phyloP scores from a whole-genome alignment of 2,888 invertebrate genomes.

The Cecidostiba fungosa region DNA sequence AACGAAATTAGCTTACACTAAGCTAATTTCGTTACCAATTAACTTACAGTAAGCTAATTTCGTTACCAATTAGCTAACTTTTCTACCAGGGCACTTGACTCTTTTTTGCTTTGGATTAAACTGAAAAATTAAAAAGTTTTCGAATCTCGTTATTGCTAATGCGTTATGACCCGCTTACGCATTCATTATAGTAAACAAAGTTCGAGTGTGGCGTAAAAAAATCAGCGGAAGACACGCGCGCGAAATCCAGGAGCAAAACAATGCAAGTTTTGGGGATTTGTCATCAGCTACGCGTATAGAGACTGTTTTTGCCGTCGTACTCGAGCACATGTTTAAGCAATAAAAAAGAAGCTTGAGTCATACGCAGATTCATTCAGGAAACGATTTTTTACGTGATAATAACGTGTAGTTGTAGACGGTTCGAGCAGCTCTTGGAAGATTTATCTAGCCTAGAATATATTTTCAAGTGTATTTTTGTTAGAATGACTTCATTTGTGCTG shows the following conservation, averaged over 20 bases:
- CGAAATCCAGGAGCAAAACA: neutral
- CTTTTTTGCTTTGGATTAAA: neutral
- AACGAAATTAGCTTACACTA: no score
- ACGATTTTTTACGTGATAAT: neutral
- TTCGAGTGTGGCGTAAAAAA: neutral
- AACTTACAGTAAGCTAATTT: no score
- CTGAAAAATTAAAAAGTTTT: no score
- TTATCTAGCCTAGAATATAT: neutral
- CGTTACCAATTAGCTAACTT: no score
- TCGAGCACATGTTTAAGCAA: constrained; percentile 12
- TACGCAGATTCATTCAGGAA: neutral
- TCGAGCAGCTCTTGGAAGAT: neutral
- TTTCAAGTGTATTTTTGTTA: neutral
- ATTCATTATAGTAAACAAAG: constrained; percentile 5
- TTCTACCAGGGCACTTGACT: no score
- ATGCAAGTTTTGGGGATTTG: constrained; percentile 17
- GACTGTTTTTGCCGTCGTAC: neutral
- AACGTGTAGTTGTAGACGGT: neutral
- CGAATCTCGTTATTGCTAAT: no score
- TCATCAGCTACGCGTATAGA: constrained; percentile 25
- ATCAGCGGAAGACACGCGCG: neutral
- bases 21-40: no score
- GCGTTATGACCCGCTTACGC: neutral
- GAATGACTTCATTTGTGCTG: neutral
- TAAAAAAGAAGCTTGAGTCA: constrained; percentile 21